Evolutionary conservation across 2,888 invertebrate species (phyloP).

Genomic region (Lacanobia oleracea): DNA sequence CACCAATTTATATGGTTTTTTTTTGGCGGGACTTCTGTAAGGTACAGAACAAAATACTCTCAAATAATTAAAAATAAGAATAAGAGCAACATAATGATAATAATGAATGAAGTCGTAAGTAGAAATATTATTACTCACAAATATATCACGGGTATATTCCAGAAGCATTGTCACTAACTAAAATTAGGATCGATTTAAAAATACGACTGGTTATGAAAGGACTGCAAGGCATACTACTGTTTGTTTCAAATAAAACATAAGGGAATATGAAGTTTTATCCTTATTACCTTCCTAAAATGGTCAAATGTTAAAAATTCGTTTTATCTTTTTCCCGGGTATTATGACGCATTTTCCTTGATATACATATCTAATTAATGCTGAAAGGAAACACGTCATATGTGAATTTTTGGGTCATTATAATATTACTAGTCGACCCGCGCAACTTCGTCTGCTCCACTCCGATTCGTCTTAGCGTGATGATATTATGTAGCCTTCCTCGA

Average conservation of each 20-base stretch:
- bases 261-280: neutral
- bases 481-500: too few species aligned
- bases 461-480: too few species aligned
- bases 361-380: neutral
- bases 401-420: neutral
- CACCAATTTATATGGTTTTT: too few species aligned
- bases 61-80: too few species aligned
- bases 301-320: neutral
- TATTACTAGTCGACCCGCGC: too few species aligned
- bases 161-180: neutral
- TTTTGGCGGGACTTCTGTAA: too few species aligned
- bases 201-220: too few species aligned
- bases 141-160: conserved; percentile 8
- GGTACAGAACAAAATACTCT: too few species aligned
- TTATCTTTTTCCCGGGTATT: neutral
- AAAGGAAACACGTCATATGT: neutral
- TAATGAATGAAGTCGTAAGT: too few species aligned
- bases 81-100: too few species aligned
- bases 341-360: neutral
- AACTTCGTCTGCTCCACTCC: too few species aligned
- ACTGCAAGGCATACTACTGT: neutral
- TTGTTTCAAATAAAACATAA: neutral
- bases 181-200: neutral
- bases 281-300: neutral
- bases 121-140: conserved; percentile 7